Base-by-base conservation (phyloP, 2,797 vertebrate species). In the Microtus obscurus region DNA sequence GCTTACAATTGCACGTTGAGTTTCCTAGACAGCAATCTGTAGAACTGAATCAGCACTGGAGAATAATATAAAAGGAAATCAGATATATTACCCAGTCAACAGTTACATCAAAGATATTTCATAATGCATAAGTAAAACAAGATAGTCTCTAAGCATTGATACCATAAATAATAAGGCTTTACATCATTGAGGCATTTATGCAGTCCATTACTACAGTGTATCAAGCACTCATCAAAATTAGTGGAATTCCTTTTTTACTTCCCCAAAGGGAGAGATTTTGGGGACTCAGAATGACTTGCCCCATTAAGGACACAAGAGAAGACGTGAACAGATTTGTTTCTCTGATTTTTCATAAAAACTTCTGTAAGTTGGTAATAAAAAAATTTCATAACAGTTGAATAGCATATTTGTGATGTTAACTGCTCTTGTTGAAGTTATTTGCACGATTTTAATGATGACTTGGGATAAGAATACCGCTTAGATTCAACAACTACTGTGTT, bases 101-200 rank as follows among this genome's bases (percentile, higher is more conserved):
- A 69, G 29, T 5, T 53, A 88, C 29, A 82, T 90, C 61, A 86
- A 90, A 74, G 17, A 51, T 5, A 2, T 59, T 88, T 90, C n/a
- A 61, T 82, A 63, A 93, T 61, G 73, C 82, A 48, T 63, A 59
- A 89, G 73, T 78, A 69, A 90, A 29, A 25, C 65, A 86, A 91
- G 1, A 63, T 48, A 14, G 2, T 37, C 59, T 89, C 3, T 74
- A 92, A 77, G 83, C 16, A 21, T 2, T 43, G 25, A 80, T 56
- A 53, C 6, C 29, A 16, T 69, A 74, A 85, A 34, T 48, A 83
- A 7, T 77, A 56, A 87, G 12, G 5, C 34, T 83, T 91, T 43
- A 51, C 6, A 73, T 82, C n/a, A 51, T 34, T 27, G 27, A 29
- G 4, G 21, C 21, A 16, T 63, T 78, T 48, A 92, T 25, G 6